A percentile compares a stretch with the other conserved stretches of the same genome.
Conservation (phyloP, 2,888 invertebrate genomes). For the Harpagoxenus sublaevis region DNA sequence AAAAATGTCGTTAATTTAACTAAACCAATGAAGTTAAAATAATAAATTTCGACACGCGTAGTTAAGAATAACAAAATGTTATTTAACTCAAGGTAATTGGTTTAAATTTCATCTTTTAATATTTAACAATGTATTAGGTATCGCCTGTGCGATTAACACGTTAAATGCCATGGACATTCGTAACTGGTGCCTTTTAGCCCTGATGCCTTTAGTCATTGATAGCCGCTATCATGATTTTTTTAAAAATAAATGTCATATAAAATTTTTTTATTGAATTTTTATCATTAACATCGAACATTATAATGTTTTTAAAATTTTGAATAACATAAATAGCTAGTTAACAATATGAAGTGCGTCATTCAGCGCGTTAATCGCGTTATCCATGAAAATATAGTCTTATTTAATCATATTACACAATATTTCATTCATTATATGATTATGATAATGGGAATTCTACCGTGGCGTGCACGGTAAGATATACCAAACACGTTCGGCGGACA, state of each 20-base stretch:
- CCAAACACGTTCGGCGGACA: not conserved
- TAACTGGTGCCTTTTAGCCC: not conserved
- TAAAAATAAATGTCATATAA: not conserved
- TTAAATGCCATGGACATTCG: not conserved
- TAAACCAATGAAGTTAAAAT: too few relatives aligned
- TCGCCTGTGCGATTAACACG: not conserved
- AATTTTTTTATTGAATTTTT: not conserved
- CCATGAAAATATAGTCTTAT: not conserved
- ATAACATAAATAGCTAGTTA: not conserved
- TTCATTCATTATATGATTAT: not conserved
- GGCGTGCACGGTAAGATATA: slow-evolving; percentile 10
- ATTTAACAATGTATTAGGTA: too few relatives aligned
- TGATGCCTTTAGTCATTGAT: not conserved
- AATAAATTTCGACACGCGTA: too few relatives aligned
- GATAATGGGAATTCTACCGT: not conserved
- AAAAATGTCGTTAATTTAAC: too few relatives aligned
- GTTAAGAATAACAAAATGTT: too few relatives aligned
- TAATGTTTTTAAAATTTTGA: not conserved
- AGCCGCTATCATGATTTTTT: not conserved
- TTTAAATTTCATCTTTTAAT: too few relatives aligned
- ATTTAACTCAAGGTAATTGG: too few relatives aligned
- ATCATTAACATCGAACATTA: not conserved
- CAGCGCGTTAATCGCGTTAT: not conserved
- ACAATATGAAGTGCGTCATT: not conserved
- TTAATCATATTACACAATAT: not conserved